Percentiles rank a stretch among this genome's conserved stretches.
Evolutionary conservation across 2,888 invertebrate species (phyloP).

Genomic region (Odontothrips loti): DNA sequence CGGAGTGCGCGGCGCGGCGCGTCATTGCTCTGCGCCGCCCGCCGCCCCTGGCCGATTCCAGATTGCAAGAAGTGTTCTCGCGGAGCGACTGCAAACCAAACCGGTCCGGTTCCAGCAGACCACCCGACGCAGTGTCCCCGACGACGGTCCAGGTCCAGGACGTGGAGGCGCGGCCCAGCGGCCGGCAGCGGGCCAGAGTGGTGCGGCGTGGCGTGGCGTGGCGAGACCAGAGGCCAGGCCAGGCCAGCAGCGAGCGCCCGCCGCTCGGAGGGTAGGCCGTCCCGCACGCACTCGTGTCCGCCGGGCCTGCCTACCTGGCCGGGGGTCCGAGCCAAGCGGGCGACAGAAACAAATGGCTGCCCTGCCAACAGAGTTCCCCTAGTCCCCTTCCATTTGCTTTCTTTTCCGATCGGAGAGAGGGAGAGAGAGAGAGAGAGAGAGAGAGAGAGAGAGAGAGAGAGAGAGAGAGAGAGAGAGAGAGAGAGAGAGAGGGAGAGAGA

Average conservation of each 20-base stretch:
- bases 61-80: not conserved
- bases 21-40: too few relatives aligned
- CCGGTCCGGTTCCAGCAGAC: not conserved
- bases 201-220: too few relatives aligned
- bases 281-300: not conserved
- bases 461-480: conserved; percentile 1
- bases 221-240: too few relatives aligned
- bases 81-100: not conserved
- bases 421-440: not conserved
- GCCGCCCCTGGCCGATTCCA: not conserved
- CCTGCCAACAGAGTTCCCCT: not conserved
- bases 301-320: not conserved
- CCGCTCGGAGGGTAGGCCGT: not conserved
- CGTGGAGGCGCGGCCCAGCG: too few relatives aligned
- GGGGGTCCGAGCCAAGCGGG: not conserved
- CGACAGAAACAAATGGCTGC: not conserved
- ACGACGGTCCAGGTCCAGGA: too few relatives aligned
- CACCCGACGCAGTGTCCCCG: too few relatives aligned
- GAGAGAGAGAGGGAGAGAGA: not conserved
- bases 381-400: not conserved
- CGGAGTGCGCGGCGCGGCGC: too few relatives aligned
- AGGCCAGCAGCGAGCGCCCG: not conserved
- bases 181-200: too few relatives aligned
- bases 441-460: not conserved
- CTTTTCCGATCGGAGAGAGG: not conserved